These are phyloP conservation scores for Cecidostiba fungosa DNA, from an alignment of 2,888 invertebrate genomes.

Conservation along the genomic window DNA sequence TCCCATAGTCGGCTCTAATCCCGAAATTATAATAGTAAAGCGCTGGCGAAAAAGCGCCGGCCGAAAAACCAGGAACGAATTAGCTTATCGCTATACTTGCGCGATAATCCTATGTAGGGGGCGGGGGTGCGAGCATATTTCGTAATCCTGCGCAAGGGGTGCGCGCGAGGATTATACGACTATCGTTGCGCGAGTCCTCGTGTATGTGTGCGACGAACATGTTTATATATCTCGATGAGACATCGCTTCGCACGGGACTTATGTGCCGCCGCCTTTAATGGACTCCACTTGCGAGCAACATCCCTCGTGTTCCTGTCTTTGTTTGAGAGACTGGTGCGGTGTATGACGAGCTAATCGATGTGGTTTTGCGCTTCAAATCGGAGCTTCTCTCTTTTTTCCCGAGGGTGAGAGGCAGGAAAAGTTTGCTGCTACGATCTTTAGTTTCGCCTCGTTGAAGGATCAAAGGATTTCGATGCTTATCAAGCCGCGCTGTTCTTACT, in stretches of 20 bases:
- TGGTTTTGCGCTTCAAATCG: constrained; percentile 40
- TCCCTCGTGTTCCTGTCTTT: neutral
- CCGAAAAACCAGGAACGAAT: constrained; percentile 68
- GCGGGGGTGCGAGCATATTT: constrained; percentile 36
- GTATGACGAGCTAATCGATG: constrained; percentile 35
- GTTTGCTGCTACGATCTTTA: neutral
- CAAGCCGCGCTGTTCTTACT: neutral
- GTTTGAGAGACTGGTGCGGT: neutral
- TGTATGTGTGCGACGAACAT: constrained; percentile 46
- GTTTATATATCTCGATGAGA: constrained; percentile 76
- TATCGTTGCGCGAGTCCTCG: constrained; percentile 71
- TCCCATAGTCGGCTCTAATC: constrained; percentile 54
- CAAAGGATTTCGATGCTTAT: constrained; percentile 49
- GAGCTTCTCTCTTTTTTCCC: neutral
- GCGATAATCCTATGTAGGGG: constrained; percentile 70
- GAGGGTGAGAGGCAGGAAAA: neutral
- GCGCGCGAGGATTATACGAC: constrained; percentile 74
- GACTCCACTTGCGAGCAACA: constrained; percentile 67
- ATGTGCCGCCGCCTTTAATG: constrained; percentile 74
- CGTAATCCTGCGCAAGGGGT: constrained; percentile 58
- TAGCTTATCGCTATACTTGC: constrained; percentile 76
- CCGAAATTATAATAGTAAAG: constrained; percentile 62
- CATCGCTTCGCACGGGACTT: constrained; percentile 80
- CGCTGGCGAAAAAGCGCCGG: constrained; percentile 1
- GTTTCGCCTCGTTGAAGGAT: constrained; percentile 28